Evolutionary conservation across 2,797 vertebrate genomes (phyloP).

Genomic region (Geotrypetes seraphini): DNA sequence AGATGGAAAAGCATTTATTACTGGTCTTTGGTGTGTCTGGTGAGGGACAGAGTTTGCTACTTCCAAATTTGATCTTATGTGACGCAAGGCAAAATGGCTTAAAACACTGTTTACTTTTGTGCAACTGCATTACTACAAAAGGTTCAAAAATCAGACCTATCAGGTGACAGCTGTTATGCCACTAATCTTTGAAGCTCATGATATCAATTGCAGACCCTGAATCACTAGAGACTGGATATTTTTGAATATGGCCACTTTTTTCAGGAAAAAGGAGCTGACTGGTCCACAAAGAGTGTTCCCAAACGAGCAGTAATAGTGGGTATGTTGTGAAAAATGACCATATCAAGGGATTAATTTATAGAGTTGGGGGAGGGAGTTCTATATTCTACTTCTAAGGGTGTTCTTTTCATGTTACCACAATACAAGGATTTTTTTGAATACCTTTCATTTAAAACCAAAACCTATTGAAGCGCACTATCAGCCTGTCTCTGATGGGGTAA

Average conservation of each 20-base stretch:
- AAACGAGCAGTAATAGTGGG: too few species aligned
- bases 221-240: background rate
- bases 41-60: slow-evolving; percentile 45
- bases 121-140: slow-evolving; percentile 4
- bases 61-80: slow-evolving; percentile 42
- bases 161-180: slow-evolving; percentile 1
- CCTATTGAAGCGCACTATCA: too few species aligned
- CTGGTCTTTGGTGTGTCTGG: slow-evolving; percentile 77
- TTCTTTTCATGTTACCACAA: too few species aligned
- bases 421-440: too few species aligned
- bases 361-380: too few species aligned
- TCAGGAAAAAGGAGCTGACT: background rate
- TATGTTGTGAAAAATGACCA: too few species aligned
- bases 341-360: too few species aligned
- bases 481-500: too few species aligned
- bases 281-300: background rate
- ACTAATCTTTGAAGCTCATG: background rate
- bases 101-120: slow-evolving; percentile 16
- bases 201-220: background rate
- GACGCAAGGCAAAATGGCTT: slow-evolving; percentile 29
- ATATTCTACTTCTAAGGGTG: too few species aligned
- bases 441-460: too few species aligned
- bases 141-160: background rate
- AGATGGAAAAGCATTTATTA: slow-evolving; percentile 59
- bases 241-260: background rate